Conservation (phyloP, 2,113 vertebrate genomes). For the Stictonetta naevosa region DNA sequence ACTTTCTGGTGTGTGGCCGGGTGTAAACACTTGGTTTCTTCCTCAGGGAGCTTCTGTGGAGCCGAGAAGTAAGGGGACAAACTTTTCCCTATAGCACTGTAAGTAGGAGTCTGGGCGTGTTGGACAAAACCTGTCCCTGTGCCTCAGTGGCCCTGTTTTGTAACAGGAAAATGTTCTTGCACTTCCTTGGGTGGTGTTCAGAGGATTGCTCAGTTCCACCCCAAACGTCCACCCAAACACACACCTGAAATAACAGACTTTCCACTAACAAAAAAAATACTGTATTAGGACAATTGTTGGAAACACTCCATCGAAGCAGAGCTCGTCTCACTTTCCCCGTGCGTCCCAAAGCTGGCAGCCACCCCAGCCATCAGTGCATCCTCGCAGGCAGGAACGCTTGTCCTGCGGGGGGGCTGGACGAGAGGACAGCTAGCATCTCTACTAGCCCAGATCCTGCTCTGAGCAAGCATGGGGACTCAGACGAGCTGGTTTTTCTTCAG, state of each 20-base stretch:
- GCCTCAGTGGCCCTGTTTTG: background rate
- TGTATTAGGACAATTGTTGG: background rate
- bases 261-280: background rate
- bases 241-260: background rate
- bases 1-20: background rate
- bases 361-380: background rate
- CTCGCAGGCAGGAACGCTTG: accelerated
- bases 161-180: background rate
- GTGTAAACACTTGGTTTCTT: background rate
- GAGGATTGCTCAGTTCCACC: background rate
- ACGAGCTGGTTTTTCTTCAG: background rate
- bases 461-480: accelerated
- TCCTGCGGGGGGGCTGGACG: background rate
- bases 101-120: background rate
- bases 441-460: background rate
- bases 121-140: accelerated
- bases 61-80: background rate
- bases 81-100: background rate
- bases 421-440: accelerated
- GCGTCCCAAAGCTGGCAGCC: background rate
- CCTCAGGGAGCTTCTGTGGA: background rate
- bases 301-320: background rate
- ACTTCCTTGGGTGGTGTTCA: background rate
- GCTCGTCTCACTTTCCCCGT: background rate
- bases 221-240: background rate